Conservation (phyloP, 2,888 invertebrate species). For the Vesta saturnalis region DNA sequence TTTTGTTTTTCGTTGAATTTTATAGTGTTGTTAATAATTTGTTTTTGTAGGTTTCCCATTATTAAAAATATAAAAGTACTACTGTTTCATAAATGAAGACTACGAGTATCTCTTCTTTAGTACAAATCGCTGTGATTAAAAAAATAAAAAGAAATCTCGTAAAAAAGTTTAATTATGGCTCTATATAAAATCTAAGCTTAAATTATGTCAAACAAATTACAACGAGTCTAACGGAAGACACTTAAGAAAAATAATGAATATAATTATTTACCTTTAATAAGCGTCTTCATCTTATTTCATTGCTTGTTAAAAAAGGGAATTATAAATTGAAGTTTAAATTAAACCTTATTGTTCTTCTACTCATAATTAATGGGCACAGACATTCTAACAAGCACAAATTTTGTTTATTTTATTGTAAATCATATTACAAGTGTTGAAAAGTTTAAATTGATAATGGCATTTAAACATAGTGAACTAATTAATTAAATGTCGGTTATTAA, state of each 20-base stretch:
- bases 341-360: conserved; percentile 4
- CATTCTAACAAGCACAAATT: not conserved
- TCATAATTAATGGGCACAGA: not conserved
- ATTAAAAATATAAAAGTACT: too few species aligned
- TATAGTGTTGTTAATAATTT: too few species aligned
- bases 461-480: not conserved
- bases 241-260: not conserved
- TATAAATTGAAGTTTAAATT: conserved; percentile 10
- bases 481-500: too few species aligned
- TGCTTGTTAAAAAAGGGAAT: conserved; percentile 6
- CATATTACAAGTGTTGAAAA: not conserved
- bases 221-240: not conserved
- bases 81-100: too few species aligned
- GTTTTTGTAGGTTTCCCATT: too few species aligned
- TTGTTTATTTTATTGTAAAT: not conserved
- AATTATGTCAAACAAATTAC: not conserved
- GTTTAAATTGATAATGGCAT: not conserved
- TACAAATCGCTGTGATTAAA: too few species aligned
- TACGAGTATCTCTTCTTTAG: too few species aligned
- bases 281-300: conserved; percentile 2
- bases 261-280: conserved; percentile 13
- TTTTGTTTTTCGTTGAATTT: too few species aligned
- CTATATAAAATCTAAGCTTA: too few species aligned
- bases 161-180: too few species aligned
- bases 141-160: too few species aligned